Evolutionary conservation across 2,797 vertebrate genomes (phyloP), one percentile per base, ranked within the genome.

Genomic region (Ciconia nigra): DNA sequence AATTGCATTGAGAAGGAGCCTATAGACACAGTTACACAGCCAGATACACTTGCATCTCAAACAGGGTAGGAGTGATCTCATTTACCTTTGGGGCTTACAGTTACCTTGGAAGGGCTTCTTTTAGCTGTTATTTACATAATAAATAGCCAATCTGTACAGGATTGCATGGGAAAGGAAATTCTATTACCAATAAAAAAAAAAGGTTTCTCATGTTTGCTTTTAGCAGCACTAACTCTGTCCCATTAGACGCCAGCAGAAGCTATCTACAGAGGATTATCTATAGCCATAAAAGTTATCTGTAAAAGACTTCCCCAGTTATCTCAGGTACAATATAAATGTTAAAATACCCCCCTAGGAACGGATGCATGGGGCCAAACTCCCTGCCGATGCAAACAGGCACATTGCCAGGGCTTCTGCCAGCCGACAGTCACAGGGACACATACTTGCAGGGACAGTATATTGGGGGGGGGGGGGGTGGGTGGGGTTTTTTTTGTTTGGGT

Each of bases 51-150:
- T 39, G 63, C 66, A 63, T 86, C 83, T 83, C 73, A 37, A 44
- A 54, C 55, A 57, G 49, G 41, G 70, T 17, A 77, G 52, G 65
- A 76, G 89, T 6, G 28, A 86, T 87, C 90, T 93, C 84, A 5
- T 49, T 70, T 85, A 72, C 49, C 72, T 85, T 55, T 5, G 31
- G 62, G 84, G 69, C 77, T 94, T 62, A 65, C 29, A 7, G 83
- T 89, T 96, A 87, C 90, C 74, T 95, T 29, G 79, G 77, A 91
- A 89, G 71, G 67, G 80, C 28, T 93, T 89, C 83, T 88, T 87
- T 71, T 33, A 72, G 90, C 67, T 90, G 49, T 77, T 91, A 72
- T 65, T 96, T 77, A 69, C 90, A 76, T 79, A 79, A 92, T 92
- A 96, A 93, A 91, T 62, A 74, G 74, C 15, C 12, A 22, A 69